Evolutionary conservation across 2,888 invertebrate species (phyloP), one percentile per base, ranked within the genome.

Genomic region (Galerucella nymphaeae): DNA sequence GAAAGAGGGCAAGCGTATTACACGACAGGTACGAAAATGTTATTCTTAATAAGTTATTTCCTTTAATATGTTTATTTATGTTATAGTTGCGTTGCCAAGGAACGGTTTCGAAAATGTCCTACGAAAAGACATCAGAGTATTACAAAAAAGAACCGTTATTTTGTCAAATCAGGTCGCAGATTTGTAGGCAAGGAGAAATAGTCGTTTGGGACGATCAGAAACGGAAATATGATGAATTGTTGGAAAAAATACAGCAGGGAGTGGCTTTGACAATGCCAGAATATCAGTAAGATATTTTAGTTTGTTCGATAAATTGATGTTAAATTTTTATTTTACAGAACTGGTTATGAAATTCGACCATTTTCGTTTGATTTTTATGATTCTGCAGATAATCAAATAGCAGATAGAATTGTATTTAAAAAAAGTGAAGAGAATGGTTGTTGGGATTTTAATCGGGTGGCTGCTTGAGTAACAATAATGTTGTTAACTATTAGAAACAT

Each of bases 81-180:
- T 16, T n/a, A 55, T 2, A 89, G 88, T 86, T 88, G 6, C 83
- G 89, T 75, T 81, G 88, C 18, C 87, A 88, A 76, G 89, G 89
- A 11, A 75, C 70, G 1, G 83, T 87, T 16, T 80, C 83, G 50
- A 81, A 83, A 74, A 78, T 89, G 58, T 76, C 82, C 1, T 76
- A 77, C 50, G 79, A 84, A 3, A 82, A 84, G 20, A 84, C 80
- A 74, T 78, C 80, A 58, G 82, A 85, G 45, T 67, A 88, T 38
- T 89, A 87, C 76, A 85, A 88, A 8, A 81, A 78, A n/a, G 88
- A 88, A 66, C 87, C 87, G 16, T 75, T 87, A 10, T 87, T 82
- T 72, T 86, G 86, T 63, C 71, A 79, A 72, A 87, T 89, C 67
- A 84, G 89, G 13, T 79, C 86, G 1, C 83, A 86, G 41, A 81